Conservation (phyloP, 2,113 vertebrate genomes). For the Gadus macrocephalus region DNA sequence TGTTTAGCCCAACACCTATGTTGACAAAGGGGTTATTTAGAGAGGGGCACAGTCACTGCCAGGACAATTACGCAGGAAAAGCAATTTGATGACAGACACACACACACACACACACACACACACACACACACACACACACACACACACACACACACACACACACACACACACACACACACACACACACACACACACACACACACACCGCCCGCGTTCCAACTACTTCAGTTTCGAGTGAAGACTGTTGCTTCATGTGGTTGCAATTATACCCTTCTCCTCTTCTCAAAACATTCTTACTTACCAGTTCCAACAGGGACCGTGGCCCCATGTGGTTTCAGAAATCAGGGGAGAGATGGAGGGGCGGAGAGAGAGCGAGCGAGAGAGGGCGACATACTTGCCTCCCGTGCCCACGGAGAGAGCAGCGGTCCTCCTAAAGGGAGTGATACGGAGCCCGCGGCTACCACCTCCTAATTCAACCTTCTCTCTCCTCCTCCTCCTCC, state of each 20-base stretch:
- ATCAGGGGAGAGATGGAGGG: not conserved
- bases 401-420: constrained; percentile 30
- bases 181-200: constrained; percentile 2
- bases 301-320: constrained; percentile 49
- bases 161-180: constrained; percentile 19
- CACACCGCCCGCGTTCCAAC: constrained; percentile 10
- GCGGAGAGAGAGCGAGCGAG: no score
- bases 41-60: no score
- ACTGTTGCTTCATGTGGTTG: constrained; percentile 64
- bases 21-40: no score
- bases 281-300: constrained; percentile 57
- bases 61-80: no score
- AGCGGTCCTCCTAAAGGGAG: no score
- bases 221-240: constrained; percentile 35
- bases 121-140: no score
- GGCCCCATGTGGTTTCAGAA: constrained; percentile 51
- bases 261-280: constrained; percentile 50
- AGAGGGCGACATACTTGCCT: constrained; percentile 14
- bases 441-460: no score
- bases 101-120: no score
- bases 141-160: not conserved
- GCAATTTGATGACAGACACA: no score
- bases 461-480: not conserved
- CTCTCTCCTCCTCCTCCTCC: no score
- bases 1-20: no score